phyloP scores from a whole-genome alignment of 2,113 vertebrate genomes.

The Ctenodactylus gundi region DNA sequence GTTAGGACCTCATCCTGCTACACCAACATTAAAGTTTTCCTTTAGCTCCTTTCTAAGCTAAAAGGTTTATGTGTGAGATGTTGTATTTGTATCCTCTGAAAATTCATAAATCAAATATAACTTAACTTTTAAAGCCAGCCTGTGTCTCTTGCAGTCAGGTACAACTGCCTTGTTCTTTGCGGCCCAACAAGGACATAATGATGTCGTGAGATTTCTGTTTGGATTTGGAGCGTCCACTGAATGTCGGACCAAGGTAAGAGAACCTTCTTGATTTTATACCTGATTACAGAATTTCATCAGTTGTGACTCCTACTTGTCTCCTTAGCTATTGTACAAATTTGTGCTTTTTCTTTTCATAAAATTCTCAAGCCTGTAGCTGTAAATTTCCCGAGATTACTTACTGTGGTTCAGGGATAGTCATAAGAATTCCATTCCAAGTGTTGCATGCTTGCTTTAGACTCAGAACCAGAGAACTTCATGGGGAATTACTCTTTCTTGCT shows the following conservation, averaged over 20 bases:
- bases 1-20: background rate
- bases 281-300: background rate
- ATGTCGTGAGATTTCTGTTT: constrained; percentile 95
- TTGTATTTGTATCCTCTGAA: constrained; percentile 20
- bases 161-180: constrained; percentile 96
- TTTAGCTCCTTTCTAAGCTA: background rate
- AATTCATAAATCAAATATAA: background rate
- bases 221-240: constrained; percentile 98
- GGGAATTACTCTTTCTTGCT: background rate
- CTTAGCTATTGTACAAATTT: background rate
- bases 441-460: background rate
- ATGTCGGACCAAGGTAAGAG: constrained; percentile 92
- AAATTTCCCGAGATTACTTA: background rate
- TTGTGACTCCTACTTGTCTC: background rate
- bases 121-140: background rate
- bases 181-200: constrained; percentile 95
- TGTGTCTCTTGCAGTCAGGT: constrained; percentile 88
- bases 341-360: background rate
- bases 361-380: background rate
- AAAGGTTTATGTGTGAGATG: background rate
- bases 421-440: background rate
- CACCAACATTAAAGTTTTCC: background rate
- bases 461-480: background rate
- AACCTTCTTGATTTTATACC: background rate
- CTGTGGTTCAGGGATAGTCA: background rate